Evolutionary conservation across 2,113 vertebrate genomes (phyloP), one percentile per base, ranked within the genome.

Genomic region (Thomomys bottae): DNA sequence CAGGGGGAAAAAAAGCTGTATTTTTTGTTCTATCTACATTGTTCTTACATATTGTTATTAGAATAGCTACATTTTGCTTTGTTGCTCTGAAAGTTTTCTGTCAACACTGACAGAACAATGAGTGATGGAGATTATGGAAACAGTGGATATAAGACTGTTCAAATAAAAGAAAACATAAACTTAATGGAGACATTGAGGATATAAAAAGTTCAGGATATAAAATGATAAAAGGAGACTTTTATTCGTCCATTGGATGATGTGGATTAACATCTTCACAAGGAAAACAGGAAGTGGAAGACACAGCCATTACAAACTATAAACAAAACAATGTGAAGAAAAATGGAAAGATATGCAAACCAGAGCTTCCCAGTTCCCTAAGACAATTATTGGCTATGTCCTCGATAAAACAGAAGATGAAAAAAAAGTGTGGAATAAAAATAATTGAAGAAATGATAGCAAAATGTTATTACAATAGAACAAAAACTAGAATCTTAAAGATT

Each of bases 401-500:
- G 63, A 38, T 28, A 61, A 72, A 71, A 30, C 2, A 28, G 64
- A 54, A 21, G 2, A 3, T 72, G 5, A 8, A 66, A 30, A 21
- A 17, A 9, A 49, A 76, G 2, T 36, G 5, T 54, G 42, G 36
- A 70, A 78, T 59, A 57, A 5, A 79, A 63, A 82, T 76, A 81
- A 49, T 59, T 80, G 36, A 84, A 67, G 9, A 85, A 64, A 83
- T 78, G 76, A 85, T 32, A 63, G 12, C 21, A 78, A 18, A 66
- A 45, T 49, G 34, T 88, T 91, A 82, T 67, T 40, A 8, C 87
- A 57, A 68, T 93, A 84, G 76, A 6, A 85, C 89, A 75, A 80
- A 61, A 93, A 21, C 3, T 15, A 63, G 73, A 40, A 92, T 81
- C 8, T 2, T 61, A 57, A 1, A 93, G 45, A 34, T 30, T 64